Base-by-base conservation (phyloP, 2,113 vertebrate genomes). In the Myanophis thanlyinensis region DNA sequence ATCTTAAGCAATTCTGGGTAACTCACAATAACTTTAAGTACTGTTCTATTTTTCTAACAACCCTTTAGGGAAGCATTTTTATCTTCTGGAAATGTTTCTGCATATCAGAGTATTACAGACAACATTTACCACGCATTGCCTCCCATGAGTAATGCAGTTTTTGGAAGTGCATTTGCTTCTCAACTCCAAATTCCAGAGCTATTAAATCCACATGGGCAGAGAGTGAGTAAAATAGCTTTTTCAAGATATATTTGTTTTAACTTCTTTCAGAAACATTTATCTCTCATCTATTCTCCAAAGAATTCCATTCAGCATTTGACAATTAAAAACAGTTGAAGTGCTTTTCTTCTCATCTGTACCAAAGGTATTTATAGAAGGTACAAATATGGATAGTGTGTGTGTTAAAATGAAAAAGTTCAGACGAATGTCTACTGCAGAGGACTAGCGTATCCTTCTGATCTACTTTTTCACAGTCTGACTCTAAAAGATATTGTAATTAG, bases 61-160 rank as follows among this genome's bases (percentile, higher is more conserved):
- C 91, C 95, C 91, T 92, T 46, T 93, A 97, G 97, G 49, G 96
- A 97, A 94, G 95, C 80, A 1, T 98, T 98, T 93, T 96, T 98
- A 89, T 97, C 97, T 46, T 96, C 93, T 0, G 98, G 98, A n/a
- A 97, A 97, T 18, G 9, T 95, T 25, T 91, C 94, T 20, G 97
- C 98, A 89, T 98, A 96, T 95, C 96, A 94, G 94, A 97, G 94
- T 22, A 95, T 98, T 94, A 97, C 95, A 53, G 98, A 97, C 0
- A 96, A 97, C 93, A 96, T 97, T 94, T 88, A 90, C 84, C 95
- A 97, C 0, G 97, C 40, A 0, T 96, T 98, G 88, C 97, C 97
- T 23, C 92, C 92, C 0, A 80, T 98, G 93, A 97, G 94, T 94
- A 97, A 95, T 95, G 95, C 94, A 1, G 2, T 93, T 4, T 62